phyloP scores from a whole-genome alignment of 2,113 vertebrate species.

The Chaetorhynchus papuensis region DNA sequence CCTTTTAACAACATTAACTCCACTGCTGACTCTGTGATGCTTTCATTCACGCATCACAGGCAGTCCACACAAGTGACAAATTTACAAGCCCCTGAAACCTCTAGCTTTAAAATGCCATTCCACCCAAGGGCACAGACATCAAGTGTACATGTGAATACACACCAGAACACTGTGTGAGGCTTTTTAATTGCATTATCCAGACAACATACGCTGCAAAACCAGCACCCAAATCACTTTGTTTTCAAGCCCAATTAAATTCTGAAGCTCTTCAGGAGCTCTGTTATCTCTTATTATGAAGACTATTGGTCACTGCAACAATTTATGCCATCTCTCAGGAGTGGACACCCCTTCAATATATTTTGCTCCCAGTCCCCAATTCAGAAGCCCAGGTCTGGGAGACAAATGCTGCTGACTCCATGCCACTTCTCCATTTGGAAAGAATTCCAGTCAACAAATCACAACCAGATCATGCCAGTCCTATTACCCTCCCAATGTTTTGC shows the following conservation, averaged over 20 bases:
- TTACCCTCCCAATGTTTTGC: neutral
- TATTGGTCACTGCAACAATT: neutral
- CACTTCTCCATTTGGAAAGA: neutral
- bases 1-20: neutral
- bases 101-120: neutral
- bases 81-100: neutral
- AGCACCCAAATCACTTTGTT: neutral
- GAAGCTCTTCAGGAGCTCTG: neutral
- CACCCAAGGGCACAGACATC: neutral
- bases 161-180: neutral
- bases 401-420: neutral
- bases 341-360: neutral
- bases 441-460: neutral
- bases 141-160: neutral
- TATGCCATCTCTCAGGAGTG: neutral
- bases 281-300: neutral
- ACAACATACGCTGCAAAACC: neutral
- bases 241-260: neutral
- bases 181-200: neutral
- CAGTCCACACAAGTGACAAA: neutral
- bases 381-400: neutral
- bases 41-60: neutral
- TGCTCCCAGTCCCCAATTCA: fast-evolving
- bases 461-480: neutral
- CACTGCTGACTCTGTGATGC: neutral